Evolutionary conservation across 2,888 invertebrate genomes (phyloP), one percentile per base, ranked within the genome.

Genomic region (Philopedon plagiatum): DNA sequence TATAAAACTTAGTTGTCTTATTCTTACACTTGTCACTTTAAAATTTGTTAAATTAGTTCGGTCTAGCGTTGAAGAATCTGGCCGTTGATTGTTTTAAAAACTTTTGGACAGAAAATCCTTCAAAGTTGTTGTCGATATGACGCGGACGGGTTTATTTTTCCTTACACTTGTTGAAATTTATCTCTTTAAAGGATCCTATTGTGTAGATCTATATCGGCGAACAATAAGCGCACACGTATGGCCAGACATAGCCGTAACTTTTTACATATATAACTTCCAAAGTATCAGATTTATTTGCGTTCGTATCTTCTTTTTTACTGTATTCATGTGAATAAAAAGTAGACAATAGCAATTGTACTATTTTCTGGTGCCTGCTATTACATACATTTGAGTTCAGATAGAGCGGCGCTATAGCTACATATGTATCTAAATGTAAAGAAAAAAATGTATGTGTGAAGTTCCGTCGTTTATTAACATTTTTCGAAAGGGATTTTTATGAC

Each of bases 161-260:
- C 26, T 5, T n/a, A 51, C 26, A 26, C 13, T 11, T 26, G 49
- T 51, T 26, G 1, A 26, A 51, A 51, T 51, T 51, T 51, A 51
- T 51, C 49, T 51, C 5, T n/a, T 18, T 18, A 19, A 13, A 13
- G n/a, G 39, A 49, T 49, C 26, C 26, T 26, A 26, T 49, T 49
- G 49, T 49, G 13, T 26, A 49, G 5, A 26, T n/a, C n/a, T 49
- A 13, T 49, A 13, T 54, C 29, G 5, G 29, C 29, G 8, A 54
- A 54, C 51, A 54, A 26, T 29, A 54, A 29, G 18, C 51, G 1
- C 29, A 8, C 2, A 51, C 29, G 51, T 29, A 54, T 15, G 26
- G 29, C 51, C 7, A 54, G 26, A 49, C 49, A 49, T 49, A 26
- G 26, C 49, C n/a, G 4, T 51, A 51, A 29, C 51, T 51, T 51